Base-by-base conservation (phyloP, 2,113 vertebrate genomes). In the Seriola quinqueradiata region DNA sequence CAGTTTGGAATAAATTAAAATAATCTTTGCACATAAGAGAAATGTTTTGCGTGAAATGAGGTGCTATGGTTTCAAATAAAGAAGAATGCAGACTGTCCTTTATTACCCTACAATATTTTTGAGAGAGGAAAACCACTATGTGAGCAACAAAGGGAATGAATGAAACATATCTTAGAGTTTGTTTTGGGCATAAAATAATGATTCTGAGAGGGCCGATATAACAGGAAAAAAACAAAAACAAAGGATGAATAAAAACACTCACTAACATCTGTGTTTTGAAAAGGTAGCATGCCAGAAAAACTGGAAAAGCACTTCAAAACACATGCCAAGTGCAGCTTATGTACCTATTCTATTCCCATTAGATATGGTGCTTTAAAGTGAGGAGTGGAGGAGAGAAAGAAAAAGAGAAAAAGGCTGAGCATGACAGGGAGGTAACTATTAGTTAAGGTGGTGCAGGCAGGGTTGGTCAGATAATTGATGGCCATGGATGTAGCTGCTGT, bases 401-500 rank as follows among this genome's bases (percentile, higher is more conserved):
- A 36, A 82, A 57, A n/a, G 17, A 40, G 32, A 44, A 54, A 11
- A 10, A 57, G 28, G 34, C 17, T 38, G 44, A 42, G 42, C 8
- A 50, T 32, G 19, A 40, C 25, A 23, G 32, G 44, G 38, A 34
- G 28, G 82, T 67, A 67, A 78, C 75, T 72, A 78, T 89, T 86
- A 69, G 87, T 79, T 87, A 76, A 90, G 89, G 77, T 87, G 75
- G 70, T 54, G 67, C 75, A 85, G 75, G 73, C 75, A 72, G 75
- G 58, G 61, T 42, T 78, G 80, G 89, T 87, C 78, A 80, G 46
- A 84, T 88, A 92, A 92, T 91, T 91, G 91, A 93, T 91, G 77
- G 82, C 59, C 70, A 81, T 74, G 85, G 79, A 76, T 85, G 81
- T 84, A 84, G 84, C 77, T 75, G 71, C 77, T 55, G 67, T 84